These are phyloP conservation scores for Muscidifurax raptorellus DNA, from an alignment of 1,140 invertebrate genomes.

Conservation along the genomic window DNA sequence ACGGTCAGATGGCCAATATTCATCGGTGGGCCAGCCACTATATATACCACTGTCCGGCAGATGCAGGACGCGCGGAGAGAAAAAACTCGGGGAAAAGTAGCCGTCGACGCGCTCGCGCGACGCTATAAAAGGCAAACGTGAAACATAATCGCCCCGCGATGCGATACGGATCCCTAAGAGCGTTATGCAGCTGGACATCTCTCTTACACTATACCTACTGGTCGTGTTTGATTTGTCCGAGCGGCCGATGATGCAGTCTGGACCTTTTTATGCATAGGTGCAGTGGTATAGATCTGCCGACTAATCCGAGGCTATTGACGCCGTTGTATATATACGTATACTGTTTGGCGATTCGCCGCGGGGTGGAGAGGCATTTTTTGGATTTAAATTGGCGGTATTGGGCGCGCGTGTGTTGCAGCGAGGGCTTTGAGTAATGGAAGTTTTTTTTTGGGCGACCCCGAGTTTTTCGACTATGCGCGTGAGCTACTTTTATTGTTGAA, in stretches of 20 bases:
- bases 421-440: neutral
- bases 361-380: neutral
- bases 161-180: constrained; percentile 31
- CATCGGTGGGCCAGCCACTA: neutral
- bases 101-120: neutral
- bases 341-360: neutral
- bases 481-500: neutral
- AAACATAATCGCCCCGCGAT: constrained; percentile 49
- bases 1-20: constrained; percentile 37
- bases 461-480: neutral
- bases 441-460: neutral
- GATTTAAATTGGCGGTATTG: constrained; percentile 29
- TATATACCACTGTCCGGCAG: constrained; percentile 35
- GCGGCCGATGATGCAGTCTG: neutral
- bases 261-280: neutral
- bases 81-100: constrained; percentile 25
- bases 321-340: neutral
- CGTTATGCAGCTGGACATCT: constrained; percentile 32
- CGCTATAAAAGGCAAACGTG: constrained; percentile 41
- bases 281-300: neutral
- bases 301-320: constrained; percentile 30
- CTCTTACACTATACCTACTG: neutral
- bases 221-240: constrained; percentile 43
- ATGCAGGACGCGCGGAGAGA: constrained; percentile 33
- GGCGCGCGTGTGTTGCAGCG: neutral